phyloP scores from a whole-genome alignment of 2,797 vertebrate genomes.

The Psittacula derbiana region DNA sequence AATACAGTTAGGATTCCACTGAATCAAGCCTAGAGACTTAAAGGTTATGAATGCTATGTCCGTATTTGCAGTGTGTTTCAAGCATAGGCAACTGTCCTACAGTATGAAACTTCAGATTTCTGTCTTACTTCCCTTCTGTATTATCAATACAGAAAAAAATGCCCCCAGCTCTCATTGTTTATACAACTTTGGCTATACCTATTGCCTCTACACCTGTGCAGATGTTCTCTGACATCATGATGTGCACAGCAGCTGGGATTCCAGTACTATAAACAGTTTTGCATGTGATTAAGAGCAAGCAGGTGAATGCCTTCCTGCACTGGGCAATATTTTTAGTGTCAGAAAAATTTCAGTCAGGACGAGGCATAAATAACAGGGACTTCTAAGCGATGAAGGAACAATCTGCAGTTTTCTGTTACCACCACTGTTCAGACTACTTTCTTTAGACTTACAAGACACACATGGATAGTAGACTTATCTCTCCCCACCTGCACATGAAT shows the following conservation, averaged over 20 bases:
- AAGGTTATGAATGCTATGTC: background rate
- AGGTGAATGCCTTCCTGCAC: background rate
- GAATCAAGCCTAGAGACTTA: background rate
- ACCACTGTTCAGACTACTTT: background rate
- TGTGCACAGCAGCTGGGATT: background rate
- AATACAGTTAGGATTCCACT: background rate
- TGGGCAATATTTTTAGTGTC: background rate
- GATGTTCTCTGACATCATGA: background rate
- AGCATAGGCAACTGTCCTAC: background rate
- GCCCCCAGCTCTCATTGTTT: background rate
- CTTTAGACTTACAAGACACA: background rate
- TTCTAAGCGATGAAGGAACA: background rate
- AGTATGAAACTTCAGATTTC: background rate
- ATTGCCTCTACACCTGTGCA: background rate
- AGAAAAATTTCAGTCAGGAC: background rate
- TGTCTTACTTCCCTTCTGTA: background rate
- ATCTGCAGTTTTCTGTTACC: background rate
- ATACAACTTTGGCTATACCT: background rate
- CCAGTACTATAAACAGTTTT: background rate
- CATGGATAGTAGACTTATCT: accelerated
- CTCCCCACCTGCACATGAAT: background rate
- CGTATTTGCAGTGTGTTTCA: background rate
- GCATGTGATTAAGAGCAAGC: background rate
- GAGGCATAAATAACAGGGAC: background rate
- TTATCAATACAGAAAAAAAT: background rate